Evolutionary conservation across 2,797 vertebrate genomes (phyloP), one percentile per base, ranked within the genome.

Genomic region (Tapirus indicus): DNA sequence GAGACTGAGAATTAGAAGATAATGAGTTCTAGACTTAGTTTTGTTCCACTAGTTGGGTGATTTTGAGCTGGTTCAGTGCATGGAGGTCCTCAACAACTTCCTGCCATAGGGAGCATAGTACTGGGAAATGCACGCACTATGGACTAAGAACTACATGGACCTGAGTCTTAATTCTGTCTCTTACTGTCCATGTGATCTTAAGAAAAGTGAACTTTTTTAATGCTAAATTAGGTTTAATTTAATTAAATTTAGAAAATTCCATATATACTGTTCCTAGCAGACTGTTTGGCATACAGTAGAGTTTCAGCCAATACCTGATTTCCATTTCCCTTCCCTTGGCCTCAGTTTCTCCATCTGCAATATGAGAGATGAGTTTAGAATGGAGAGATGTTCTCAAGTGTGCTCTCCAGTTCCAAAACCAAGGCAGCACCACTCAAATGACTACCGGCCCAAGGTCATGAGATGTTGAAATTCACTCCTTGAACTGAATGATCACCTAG

Each of bases 361-460:
- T 20, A 12, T 0, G 13, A 80, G 21, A 56, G 47, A 8, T 44
- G 38, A 20, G 29, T 3, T 16, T 23, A 44, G n/a, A 27, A 38
- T 1, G n/a, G 25, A 75, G 44, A 75, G n/a, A 44, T 13, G 6
- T 5, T 29, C 52, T 35, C 1, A 0, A 5, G 17, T 0, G 32
- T 35, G 13, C 49, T 62, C 41, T 66, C 6, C 66, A 82, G 8
- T n/a, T 82, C 44, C 88, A 68, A 90, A 83, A 47, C 6, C 27
- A 72, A n/a, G 58, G 35, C 6, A 14, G 44, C 35, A 82, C 32
- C 38, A 13, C 27, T 41, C 32, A 71, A 54, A 41, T 25, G 16
- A 32, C 0, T 18, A 2, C 21, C 1, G 21, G 18, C 23, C 5
- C 9, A 7, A 77, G 32, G 23, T 20, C 38, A 9, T 12, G 12